These are phyloP conservation scores for Mythimna loreyi DNA, from an alignment of 2,888 invertebrate species.

Conservation along the genomic window DNA sequence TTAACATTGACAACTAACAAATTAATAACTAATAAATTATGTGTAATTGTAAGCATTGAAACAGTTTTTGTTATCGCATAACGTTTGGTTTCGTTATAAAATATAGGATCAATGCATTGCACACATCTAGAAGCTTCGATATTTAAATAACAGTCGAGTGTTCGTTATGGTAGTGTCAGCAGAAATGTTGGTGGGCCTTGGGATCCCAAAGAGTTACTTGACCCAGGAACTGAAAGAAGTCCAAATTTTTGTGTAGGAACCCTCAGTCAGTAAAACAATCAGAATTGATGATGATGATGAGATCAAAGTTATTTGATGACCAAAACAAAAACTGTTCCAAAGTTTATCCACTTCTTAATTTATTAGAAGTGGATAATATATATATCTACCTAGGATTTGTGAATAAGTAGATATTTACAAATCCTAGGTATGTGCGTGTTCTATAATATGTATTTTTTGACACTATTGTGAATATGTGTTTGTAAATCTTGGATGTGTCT, in stretches of 20 bases:
- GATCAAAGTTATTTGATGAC: too few species aligned
- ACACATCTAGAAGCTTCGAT: slow-evolving; percentile 1
- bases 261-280: too few species aligned
- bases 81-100: slow-evolving; percentile 6
- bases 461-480: neutral
- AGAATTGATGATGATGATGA: too few species aligned
- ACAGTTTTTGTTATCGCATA: slow-evolving; percentile 19
- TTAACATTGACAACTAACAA: slow-evolving; percentile 10
- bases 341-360: neutral
- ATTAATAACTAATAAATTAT: slow-evolving; percentile 24
- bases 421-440: too few species aligned
- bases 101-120: neutral
- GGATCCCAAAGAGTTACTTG: too few species aligned
- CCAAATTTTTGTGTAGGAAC: too few species aligned
- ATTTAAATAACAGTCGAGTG: slow-evolving; percentile 22
- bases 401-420: neutral
- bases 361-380: too few species aligned
- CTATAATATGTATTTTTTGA: neutral
- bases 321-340: neutral
- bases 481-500: neutral
- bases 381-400: too few species aligned
- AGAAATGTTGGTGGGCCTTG: neutral
- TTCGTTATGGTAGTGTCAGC: neutral
- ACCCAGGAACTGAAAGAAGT: too few species aligned
- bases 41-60: slow-evolving; percentile 15